Percentiles rank a stretch among this genome's conserved stretches.
Evolutionary conservation across 1,140 invertebrate species (phyloP).

Genomic region (Apocrypta bakeri): DNA sequence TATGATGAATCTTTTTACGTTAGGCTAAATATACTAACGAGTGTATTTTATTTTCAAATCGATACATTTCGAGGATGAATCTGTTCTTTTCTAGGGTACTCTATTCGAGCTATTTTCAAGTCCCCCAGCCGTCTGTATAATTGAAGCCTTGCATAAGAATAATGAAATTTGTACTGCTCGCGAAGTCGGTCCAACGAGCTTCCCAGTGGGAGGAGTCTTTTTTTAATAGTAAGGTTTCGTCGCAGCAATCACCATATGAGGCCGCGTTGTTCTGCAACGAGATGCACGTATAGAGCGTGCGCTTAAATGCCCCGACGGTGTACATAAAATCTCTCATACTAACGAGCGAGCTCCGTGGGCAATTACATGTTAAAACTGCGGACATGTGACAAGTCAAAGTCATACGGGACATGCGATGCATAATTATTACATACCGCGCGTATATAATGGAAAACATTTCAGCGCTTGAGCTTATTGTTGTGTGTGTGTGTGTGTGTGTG

Average conservation of each 20-base stretch:
- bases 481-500: not conserved
- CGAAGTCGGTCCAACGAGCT: not conserved
- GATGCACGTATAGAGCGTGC: slow-evolving; percentile 29
- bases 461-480: not conserved
- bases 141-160: not conserved
- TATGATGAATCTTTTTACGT: no score
- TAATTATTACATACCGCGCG: slow-evolving; percentile 17
- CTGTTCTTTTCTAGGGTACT: not conserved
- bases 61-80: not conserved
- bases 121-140: not conserved
- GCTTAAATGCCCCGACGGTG: slow-evolving; percentile 6
- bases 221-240: slow-evolving; percentile 17
- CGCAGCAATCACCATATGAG: no score
- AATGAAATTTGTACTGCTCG: not conserved
- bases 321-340: slow-evolving; percentile 24
- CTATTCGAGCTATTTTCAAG: not conserved
- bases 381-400: slow-evolving; percentile 38
- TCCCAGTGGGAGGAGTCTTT: not conserved
- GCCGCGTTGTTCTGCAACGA: slow-evolving; percentile 7
- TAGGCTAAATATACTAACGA: no score
- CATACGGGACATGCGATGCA: slow-evolving; percentile 19
- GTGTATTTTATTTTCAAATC: no score
- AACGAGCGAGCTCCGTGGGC: slow-evolving; percentile 14
- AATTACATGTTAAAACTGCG: slow-evolving; percentile 25
- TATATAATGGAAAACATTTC: not conserved